phyloP scores from a whole-genome alignment of 2,888 invertebrate genomes.

The Brenthis hecate region DNA sequence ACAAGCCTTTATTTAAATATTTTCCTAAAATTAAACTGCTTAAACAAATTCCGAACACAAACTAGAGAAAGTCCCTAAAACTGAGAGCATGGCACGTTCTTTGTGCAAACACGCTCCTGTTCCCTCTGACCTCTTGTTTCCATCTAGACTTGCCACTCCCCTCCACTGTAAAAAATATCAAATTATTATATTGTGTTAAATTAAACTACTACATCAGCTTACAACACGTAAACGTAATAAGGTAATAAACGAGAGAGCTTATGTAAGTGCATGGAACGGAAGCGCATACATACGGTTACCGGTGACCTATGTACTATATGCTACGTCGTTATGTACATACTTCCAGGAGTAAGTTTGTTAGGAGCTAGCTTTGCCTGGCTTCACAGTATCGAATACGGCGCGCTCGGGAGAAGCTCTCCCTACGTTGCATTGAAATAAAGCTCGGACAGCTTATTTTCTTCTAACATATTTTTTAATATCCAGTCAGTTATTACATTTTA shows the following conservation, averaged over 20 bases:
- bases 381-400: neutral
- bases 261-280: neutral
- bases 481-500: too few relatives aligned
- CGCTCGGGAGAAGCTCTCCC: neutral
- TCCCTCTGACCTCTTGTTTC: too few relatives aligned
- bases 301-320: neutral
- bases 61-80: too few relatives aligned
- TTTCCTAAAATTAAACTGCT: too few relatives aligned
- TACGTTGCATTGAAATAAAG: neutral
- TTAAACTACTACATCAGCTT: neutral
- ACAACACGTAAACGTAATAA: neutral
- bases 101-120: neutral
- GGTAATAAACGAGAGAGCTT: conserved; percentile 7
- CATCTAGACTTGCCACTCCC: neutral
- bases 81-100: too few relatives aligned
- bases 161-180: neutral
- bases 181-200: neutral
- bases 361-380: neutral
- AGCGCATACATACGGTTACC: neutral
- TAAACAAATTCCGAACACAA: too few relatives aligned
- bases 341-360: conserved; percentile 1
- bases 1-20: too few relatives aligned
- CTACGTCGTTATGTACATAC: neutral
- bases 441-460: neutral
- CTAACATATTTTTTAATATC: neutral